Percentiles rank a stretch among this genome's conserved stretches.
phyloP scores from a whole-genome alignment of 2,797 vertebrate species.

The Buphagus erythrorhynchus region DNA sequence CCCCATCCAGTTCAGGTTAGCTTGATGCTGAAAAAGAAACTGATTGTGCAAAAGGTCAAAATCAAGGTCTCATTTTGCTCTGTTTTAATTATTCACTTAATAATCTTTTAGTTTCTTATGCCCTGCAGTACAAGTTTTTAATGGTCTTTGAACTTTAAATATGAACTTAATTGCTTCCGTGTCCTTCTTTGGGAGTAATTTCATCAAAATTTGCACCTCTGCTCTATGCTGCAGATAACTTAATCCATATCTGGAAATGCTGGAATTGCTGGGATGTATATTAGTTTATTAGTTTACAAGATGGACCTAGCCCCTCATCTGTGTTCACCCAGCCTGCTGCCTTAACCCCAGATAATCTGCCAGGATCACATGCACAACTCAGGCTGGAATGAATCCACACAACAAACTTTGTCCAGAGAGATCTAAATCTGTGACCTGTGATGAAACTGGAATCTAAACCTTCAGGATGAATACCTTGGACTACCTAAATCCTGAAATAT shows the following conservation, averaged over 20 bases:
- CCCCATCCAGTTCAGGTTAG: background rate
- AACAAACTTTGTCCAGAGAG: background rate
- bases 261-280: background rate
- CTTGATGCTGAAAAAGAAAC: background rate
- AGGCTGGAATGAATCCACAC: background rate
- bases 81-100: background rate
- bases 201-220: background rate
- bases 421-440: background rate
- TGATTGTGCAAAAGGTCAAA: background rate
- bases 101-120: background rate
- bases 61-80: background rate
- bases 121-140: background rate
- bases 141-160: background rate
- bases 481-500: background rate
- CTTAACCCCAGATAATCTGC: background rate
- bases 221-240: background rate
- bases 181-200: background rate
- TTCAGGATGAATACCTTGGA: rapidly evolving
- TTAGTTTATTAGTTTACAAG: background rate
- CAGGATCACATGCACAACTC: background rate
- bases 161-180: background rate
- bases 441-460: background rate
- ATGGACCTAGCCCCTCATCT: background rate
- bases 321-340: background rate
- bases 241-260: background rate